Evolutionary conservation across 2,888 invertebrate species (phyloP).

Genomic region (Odontocerum albicorne): DNA sequence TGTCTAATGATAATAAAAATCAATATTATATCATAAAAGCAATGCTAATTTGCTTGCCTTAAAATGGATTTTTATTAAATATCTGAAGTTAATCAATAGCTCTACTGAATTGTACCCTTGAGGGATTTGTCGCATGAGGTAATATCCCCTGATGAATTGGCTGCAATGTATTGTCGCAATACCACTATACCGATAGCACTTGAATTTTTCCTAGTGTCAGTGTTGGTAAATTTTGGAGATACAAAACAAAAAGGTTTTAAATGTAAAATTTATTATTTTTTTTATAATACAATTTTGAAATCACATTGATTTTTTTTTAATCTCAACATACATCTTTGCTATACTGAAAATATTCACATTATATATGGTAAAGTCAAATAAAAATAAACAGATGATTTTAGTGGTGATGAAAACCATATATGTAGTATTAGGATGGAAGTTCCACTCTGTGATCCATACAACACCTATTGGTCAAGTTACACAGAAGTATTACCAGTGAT

Average conservation of each 20-base stretch:
- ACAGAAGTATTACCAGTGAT: slow-evolving; percentile 35
- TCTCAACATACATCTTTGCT: slow-evolving; percentile 64
- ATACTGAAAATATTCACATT: slow-evolving; percentile 69
- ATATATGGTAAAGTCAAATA: slow-evolving; percentile 14
- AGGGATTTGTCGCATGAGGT: too few relatives aligned
- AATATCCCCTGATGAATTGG: too few relatives aligned
- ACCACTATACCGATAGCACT: too few relatives aligned
- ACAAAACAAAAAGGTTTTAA: slow-evolving; percentile 39
- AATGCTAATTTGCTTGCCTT: too few relatives aligned
- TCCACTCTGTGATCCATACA: slow-evolving; percentile 32
- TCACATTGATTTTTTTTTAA: slow-evolving; percentile 50
- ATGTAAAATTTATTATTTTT: slow-evolving; percentile 62
- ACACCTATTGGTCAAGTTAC: slow-evolving; percentile 36
- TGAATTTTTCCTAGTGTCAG: too few relatives aligned
- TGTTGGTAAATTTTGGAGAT: too few relatives aligned
- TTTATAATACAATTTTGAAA: slow-evolving; percentile 67
- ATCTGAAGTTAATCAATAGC: too few relatives aligned
- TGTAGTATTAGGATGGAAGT: slow-evolving; percentile 16
- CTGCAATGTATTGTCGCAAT: too few relatives aligned
- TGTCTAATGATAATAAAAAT: too few relatives aligned
- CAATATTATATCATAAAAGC: too few relatives aligned
- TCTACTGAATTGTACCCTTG: too few relatives aligned
- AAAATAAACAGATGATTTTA: slow-evolving; percentile 29
- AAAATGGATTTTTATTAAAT: too few relatives aligned
- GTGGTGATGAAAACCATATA: slow-evolving; percentile 25